Conservation (phyloP, 2,888 invertebrate species). For the Blera fallax region DNA sequence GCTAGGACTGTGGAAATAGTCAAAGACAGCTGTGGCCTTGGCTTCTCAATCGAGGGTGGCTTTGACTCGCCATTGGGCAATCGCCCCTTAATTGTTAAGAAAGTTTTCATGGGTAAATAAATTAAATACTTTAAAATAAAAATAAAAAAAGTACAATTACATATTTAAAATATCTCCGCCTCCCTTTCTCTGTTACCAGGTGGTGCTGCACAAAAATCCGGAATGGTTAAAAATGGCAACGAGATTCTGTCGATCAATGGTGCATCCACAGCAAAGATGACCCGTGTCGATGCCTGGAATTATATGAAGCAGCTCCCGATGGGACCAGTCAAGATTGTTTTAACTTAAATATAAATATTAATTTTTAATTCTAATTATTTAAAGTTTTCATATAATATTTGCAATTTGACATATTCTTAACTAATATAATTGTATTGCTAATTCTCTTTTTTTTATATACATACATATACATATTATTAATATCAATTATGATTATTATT, state of each 20-base stretch:
- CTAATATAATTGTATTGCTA: constrained; percentile 28
- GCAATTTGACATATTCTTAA: constrained; percentile 20
- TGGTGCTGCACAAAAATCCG: constrained; percentile 94
- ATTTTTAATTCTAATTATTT: constrained; percentile 41
- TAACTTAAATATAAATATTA: constrained; percentile 49
- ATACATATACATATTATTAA: constrained; percentile 11
- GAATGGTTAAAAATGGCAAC: constrained; percentile 92
- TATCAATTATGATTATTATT: constrained; percentile 29
- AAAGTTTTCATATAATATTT: not conserved
- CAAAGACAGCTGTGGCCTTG: constrained; percentile 93
- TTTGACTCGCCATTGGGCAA: constrained; percentile 95
- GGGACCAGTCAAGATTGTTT: constrained; percentile 86
- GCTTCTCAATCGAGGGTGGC: constrained; percentile 97
- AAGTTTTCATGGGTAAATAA: constrained; percentile 93
- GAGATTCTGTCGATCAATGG: constrained; percentile 93
- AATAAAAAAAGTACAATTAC: not conserved
- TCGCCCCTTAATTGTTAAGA: constrained; percentile 93
- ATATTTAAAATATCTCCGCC: constrained; percentile 47
- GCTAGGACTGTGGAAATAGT: constrained; percentile 77
- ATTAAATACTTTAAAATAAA: not conserved
- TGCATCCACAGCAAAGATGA: constrained; percentile 90
- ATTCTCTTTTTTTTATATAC: constrained; percentile 12
- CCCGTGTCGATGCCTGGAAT: constrained; percentile 97
- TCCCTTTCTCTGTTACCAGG: constrained; percentile 84
- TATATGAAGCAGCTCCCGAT: constrained; percentile 94